These are phyloP conservation scores for Sebastes hubbsi DNA, from an alignment of 2,797 vertebrate genomes.

Conservation along the genomic window DNA sequence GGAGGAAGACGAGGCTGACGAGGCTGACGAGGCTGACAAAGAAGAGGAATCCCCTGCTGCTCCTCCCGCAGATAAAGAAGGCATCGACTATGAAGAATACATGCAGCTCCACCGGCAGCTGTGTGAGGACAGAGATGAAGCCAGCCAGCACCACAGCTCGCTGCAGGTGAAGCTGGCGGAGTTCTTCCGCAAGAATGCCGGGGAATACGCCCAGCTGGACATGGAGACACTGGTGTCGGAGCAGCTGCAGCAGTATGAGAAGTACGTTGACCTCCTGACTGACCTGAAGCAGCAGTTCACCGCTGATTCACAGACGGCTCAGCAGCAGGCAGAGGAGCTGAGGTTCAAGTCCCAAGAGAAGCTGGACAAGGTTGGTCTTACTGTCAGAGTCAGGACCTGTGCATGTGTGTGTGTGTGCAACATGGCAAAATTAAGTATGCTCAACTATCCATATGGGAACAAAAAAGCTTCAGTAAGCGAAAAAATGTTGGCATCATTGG, in stretches of 20 bases:
- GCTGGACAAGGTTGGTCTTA: constrained; percentile 55
- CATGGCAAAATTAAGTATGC: too few relatives aligned
- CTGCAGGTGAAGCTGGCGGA: constrained; percentile 79
- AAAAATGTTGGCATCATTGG: rapidly evolving
- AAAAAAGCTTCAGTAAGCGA: too few relatives aligned
- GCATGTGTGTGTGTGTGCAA: not conserved
- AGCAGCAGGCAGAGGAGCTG: constrained; percentile 62
- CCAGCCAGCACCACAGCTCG: constrained; percentile 56
- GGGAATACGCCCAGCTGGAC: constrained; percentile 40
- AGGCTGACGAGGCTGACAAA: not conserved
- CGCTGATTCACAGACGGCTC: constrained; percentile 31
- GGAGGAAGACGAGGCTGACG: not conserved
- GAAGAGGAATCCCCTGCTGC: not conserved
- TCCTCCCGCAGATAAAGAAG: not conserved
- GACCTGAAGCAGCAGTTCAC: constrained; percentile 68
- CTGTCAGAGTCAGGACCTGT: not conserved
- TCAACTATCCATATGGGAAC: too few relatives aligned
- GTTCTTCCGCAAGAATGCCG: constrained; percentile 69
- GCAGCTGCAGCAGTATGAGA: constrained; percentile 73
- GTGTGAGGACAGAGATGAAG: constrained; percentile 60
- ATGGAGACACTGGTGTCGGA: constrained; percentile 2
- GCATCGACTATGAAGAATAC: constrained; percentile 51
- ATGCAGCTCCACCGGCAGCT: constrained; percentile 63
- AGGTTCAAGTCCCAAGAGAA: constrained; percentile 54
- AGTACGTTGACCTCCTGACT: constrained; percentile 61